Evolutionary conservation across 2,797 vertebrate genomes (phyloP), one percentile per base, ranked within the genome.

Genomic region (Schizopygopsis pylzovi): DNA sequence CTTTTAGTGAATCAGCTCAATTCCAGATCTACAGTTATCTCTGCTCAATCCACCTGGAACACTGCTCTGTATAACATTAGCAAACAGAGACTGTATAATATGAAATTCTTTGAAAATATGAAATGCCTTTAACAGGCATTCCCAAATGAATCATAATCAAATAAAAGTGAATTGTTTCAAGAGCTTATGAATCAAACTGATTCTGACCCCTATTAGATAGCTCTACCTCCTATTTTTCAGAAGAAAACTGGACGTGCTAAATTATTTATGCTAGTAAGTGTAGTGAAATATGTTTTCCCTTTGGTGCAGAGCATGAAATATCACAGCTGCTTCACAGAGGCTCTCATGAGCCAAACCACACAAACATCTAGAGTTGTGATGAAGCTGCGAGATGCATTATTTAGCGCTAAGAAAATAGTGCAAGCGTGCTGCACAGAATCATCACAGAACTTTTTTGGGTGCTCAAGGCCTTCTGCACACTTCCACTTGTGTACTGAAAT

Each of bases 381-480:
- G 28, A 52, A 82, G 68, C 45, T 8, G 16, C 52, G 33, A 28
- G 15, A 75, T 75, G 33, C 73, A 84, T 54, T 22, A 41, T 39
- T 67, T 84, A 77, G 15, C 6, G 54, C 16, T 28, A 67, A 83
- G 33, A 28, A 83, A 25, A 83, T 18, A 52, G 45, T 45, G 15
- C 81, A 63, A 61, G 49, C 41, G 33, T 56, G 54, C 20, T 67
- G 3, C 72, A 47, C 18, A 65, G 20, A 49, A 65, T 63, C 49
- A 45, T 56, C 15, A 72, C 39, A 18, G 12, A 45, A 82, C 52
- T 61, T 61, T 73, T 45, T 61, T 22, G 39, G 59, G 81, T 73
- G 52, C 81, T 82, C 45, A 68, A 77, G 61, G 37, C 1, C 56
- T 37, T 67, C 72, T 18, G 28, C 45, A 47, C 45, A 84, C 61